Evolutionary conservation across 1,140 invertebrate species (phyloP), one percentile per base, ranked within the genome.

Genomic region (Nylanderia fulva): DNA sequence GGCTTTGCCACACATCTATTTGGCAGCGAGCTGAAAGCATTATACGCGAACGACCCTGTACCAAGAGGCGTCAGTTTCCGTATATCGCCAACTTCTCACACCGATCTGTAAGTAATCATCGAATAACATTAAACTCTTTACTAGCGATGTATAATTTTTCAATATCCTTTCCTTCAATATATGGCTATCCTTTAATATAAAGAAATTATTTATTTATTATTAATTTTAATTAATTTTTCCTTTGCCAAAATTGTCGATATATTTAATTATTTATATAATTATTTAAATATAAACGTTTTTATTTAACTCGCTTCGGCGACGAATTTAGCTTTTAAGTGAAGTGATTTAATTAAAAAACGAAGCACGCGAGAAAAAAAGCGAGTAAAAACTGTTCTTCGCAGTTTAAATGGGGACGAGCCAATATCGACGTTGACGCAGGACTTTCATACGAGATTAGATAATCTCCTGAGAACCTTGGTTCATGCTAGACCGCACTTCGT

Each of bases 1-100:
- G 98, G 98, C 11, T 99, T 99, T 94, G 98, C 98, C 0, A 98
- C 98, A 4, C 98, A 99, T 93, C 95, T 99, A 0, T 99, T 99
- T 93, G 98, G 98, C 0, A 97, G 97, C 54, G 98, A 99, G 93
- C 94, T 99, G 45, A 98, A 98, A 95, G 97, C 98, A 0, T 94
- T 99, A 15, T 98, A 97, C 92, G 97, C 97, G 4, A 96, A 97
- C 77, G 98, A 98, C 86, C 97, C 96, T 29, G 97, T 98, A 9
- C 97, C 97, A 0, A 94, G 97, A 77, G 98, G 98, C 29, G 96
- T 98, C 21, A 97, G 97, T 91, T 99, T 99, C 93, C 95, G 98
- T 87, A 98, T 98, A 90, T 98, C 98, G 6, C 98, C 98, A n/a
- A 98, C 98, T 2, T 97, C 97, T 7, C 97, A 98, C 84, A 98